Evolutionary conservation across 1,140 invertebrate species (phyloP).

Genomic region (Aradophagus sp.): DNA sequence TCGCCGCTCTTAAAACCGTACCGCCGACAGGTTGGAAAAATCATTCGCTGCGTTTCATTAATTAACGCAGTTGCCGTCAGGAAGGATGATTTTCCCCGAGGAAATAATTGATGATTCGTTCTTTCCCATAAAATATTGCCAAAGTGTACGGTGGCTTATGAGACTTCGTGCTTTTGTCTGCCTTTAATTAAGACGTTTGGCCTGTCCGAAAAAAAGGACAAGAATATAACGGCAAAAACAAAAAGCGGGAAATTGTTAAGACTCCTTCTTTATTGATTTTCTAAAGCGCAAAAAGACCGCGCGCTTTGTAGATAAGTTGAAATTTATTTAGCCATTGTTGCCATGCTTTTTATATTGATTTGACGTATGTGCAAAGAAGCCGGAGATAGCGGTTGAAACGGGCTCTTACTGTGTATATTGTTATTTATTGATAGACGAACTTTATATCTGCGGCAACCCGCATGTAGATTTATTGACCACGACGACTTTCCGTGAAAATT

Average conservation of each 20-base stretch:
- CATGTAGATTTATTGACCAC: conserved; percentile 44
- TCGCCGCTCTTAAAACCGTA: too few species aligned
- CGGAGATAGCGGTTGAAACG: conserved; percentile 14
- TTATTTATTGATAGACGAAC: conserved; percentile 42
- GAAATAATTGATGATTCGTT: too few species aligned
- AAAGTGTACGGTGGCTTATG: too few species aligned
- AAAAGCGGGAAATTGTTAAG: too few species aligned
- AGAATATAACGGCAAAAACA: too few species aligned
- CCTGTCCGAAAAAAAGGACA: too few species aligned
- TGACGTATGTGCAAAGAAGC: conserved; percentile 28
- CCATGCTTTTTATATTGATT: conserved; percentile 37
- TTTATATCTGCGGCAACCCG: conserved; percentile 28
- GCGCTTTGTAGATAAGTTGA: conserved; percentile 12
- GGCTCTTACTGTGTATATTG: conserved; percentile 8
- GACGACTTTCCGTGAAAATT: conserved; percentile 13
- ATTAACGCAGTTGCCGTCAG: conserved; percentile 17
- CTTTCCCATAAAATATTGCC: too few species aligned
- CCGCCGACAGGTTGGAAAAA: conserved; percentile 20
- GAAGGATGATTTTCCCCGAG: conserved; percentile 8
- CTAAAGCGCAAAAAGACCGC: background rate
- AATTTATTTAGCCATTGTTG: conserved; percentile 38
- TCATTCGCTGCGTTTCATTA: conserved; percentile 21
- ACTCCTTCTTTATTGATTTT: conserved; percentile 12
- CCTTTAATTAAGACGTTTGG: too few species aligned
- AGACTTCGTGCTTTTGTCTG: too few species aligned